Evolutionary conservation across 1,140 invertebrate genomes (phyloP).

Genomic region (Asbolus verrucosus): DNA sequence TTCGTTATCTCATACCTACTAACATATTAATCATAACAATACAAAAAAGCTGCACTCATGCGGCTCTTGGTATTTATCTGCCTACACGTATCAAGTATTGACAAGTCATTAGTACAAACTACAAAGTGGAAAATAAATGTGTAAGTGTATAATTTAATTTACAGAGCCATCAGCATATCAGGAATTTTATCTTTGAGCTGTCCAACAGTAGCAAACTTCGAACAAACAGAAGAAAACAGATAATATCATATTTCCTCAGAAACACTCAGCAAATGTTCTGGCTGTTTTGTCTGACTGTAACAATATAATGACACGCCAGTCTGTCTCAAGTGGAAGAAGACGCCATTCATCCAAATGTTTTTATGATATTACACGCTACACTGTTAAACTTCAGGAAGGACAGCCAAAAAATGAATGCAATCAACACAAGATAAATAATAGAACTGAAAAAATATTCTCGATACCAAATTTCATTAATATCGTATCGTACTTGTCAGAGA

Average conservation of each 20-base stretch:
- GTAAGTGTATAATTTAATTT: slow-evolving; percentile 26
- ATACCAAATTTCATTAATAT: too few relatives aligned
- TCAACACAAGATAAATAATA: too few relatives aligned
- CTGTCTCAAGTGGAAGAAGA: slow-evolving; percentile 53
- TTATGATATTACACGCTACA: slow-evolving; percentile 28
- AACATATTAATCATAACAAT: too few relatives aligned
- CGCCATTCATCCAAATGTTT: slow-evolving; percentile 46
- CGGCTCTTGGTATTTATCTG: not conserved
- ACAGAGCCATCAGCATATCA: slow-evolving; percentile 17
- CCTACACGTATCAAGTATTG: slow-evolving; percentile 13
- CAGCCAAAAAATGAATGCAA: too few relatives aligned
- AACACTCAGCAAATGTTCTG: slow-evolving; percentile 42
- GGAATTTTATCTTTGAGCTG: slow-evolving; percentile 28
- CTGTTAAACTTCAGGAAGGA: too few relatives aligned
- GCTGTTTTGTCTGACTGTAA: slow-evolving; percentile 49
- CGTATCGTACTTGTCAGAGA: too few relatives aligned
- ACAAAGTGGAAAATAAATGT: not conserved
- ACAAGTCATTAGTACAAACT: slow-evolving; percentile 20
- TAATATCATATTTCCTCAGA: slow-evolving; percentile 53
- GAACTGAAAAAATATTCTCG: too few relatives aligned
- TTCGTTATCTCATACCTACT: too few relatives aligned
- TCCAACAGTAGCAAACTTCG: slow-evolving; percentile 46
- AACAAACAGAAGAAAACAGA: slow-evolving; percentile 47
- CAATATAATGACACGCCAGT: slow-evolving; percentile 54
- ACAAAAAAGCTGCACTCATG: too few relatives aligned